These are phyloP conservation scores for Phenacoccus solenopsis DNA, from an alignment of 1,140 invertebrate species.

Conservation along the genomic window DNA sequence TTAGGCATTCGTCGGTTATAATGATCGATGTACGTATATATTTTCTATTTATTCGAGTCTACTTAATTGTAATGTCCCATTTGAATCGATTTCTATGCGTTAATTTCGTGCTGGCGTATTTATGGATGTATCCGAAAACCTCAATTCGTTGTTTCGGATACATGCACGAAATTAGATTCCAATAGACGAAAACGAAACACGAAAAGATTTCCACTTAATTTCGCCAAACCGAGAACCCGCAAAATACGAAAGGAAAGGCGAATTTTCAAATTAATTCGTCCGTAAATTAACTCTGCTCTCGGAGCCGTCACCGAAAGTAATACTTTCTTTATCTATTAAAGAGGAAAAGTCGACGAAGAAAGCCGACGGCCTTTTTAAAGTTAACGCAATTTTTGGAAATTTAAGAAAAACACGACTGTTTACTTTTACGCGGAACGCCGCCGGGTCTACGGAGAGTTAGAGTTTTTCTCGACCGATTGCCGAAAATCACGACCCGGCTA, in stretches of 20 bases:
- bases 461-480: too few species aligned
- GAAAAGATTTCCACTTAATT: neutral
- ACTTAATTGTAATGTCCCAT: too few species aligned
- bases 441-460: too few species aligned
- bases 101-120: too few species aligned
- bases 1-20: too few species aligned
- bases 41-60: too few species aligned
- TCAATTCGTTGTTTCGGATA: too few species aligned
- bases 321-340: neutral
- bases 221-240: neutral
- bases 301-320: neutral
- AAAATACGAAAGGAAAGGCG: neutral
- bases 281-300: neutral
- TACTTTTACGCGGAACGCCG: neutral
- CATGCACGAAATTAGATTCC: too few species aligned
- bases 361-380: neutral
- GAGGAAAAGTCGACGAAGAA: neutral
- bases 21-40: too few species aligned
- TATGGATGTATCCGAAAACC: too few species aligned
- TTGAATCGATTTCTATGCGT: too few species aligned
- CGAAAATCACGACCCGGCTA: too few species aligned
- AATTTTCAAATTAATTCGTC: neutral
- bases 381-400: neutral
- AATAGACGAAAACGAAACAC: neutral
- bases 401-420: conserved; percentile 1